Percentiles rank a stretch among this genome's conserved stretches.
Evolutionary conservation across 2,797 vertebrate genomes (phyloP).

Genomic region (Myiothlypis chrysogaster): DNA sequence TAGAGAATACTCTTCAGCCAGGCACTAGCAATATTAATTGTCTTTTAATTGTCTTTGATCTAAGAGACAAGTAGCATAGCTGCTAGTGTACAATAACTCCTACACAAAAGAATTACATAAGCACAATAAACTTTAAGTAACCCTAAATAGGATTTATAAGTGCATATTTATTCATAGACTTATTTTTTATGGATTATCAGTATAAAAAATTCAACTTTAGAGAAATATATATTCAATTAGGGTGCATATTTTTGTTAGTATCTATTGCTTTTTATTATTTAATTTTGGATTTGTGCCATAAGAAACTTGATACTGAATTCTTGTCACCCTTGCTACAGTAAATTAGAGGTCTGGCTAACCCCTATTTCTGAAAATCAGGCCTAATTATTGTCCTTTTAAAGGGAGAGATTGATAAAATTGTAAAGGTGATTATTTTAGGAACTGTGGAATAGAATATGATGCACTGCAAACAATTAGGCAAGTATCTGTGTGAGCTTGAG

Average conservation of each 20-base stretch:
- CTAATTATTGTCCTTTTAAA: background rate
- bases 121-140: background rate
- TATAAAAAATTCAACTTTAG: background rate
- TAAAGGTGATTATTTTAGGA: background rate
- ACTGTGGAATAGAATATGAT: background rate
- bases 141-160: background rate
- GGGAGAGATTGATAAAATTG: background rate
- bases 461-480: background rate
- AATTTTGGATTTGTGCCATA: background rate
- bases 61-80: background rate
- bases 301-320: background rate
- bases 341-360: background rate
- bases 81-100: background rate
- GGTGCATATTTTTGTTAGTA: background rate
- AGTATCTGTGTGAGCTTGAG: background rate
- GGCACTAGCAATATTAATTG: background rate
- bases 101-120: background rate
- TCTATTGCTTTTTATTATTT: background rate
- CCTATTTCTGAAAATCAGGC: background rate
- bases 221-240: background rate
- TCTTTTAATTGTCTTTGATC: background rate
- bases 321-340: background rate
- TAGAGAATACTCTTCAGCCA: background rate
- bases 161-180: background rate
- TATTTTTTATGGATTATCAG: background rate